Evolutionary conservation across 2,797 vertebrate genomes (phyloP).

Genomic region (Anguilla marmorata): DNA sequence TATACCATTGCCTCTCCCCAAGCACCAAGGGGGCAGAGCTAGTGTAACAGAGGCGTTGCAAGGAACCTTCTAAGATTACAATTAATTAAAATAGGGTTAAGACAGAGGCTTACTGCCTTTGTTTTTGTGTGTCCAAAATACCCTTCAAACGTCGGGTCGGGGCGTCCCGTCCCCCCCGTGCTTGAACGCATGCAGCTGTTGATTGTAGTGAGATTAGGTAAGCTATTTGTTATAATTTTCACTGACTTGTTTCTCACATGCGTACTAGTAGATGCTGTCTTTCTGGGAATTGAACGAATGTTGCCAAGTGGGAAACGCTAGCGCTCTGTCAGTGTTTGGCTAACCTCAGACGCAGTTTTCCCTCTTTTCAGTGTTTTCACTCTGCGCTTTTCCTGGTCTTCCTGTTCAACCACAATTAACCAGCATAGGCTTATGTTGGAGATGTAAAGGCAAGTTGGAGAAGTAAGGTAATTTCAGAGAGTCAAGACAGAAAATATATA

Average conservation of each 20-base stretch:
- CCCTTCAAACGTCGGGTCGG: slow-evolving; percentile 36
- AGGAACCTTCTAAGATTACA: slow-evolving; percentile 46
- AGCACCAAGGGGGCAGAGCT: slow-evolving; percentile 43
- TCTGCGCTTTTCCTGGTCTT: neutral
- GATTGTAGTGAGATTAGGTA: slow-evolving; percentile 9
- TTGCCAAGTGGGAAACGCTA: slow-evolving; percentile 26
- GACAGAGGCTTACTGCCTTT: slow-evolving; percentile 42
- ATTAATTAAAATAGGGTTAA: slow-evolving; percentile 57
- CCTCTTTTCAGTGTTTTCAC: neutral
- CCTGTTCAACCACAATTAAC: neutral
- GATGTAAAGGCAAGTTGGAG: neutral
- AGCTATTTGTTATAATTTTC: neutral
- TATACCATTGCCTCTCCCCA: slow-evolving; percentile 49
- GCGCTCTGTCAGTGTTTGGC: neutral
- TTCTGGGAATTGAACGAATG: neutral
- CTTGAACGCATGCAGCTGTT: neutral
- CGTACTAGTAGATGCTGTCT: neutral
- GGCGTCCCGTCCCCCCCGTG: neutral
- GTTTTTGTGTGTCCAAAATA: slow-evolving; percentile 52
- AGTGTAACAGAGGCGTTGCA: slow-evolving; percentile 44
- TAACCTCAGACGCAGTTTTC: neutral
- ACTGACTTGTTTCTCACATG: neutral
- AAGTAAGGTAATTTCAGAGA: neutral
- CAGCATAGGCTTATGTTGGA: neutral
- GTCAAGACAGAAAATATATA: neutral